phyloP scores from a whole-genome alignment of 2,888 invertebrate genomes.

The Gastracanthus pulcherrimus region DNA sequence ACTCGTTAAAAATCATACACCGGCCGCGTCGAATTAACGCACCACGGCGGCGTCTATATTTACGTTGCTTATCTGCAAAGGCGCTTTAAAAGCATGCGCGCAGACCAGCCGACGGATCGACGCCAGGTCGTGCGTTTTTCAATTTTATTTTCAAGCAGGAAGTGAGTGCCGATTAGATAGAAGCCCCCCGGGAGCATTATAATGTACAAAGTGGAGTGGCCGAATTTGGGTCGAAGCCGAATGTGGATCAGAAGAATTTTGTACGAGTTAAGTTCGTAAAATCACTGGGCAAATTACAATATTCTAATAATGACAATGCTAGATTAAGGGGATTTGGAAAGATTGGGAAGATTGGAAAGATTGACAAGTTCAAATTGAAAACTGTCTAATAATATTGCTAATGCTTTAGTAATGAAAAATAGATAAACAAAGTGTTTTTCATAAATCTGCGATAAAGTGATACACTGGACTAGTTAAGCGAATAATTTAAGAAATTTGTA shows the following conservation, averaged over 20 bases:
- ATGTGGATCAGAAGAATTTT: slow-evolving; percentile 6
- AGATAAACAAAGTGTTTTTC: too few species aligned
- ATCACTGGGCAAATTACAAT: not conserved
- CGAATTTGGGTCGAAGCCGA: not conserved
- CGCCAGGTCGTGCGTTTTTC: slow-evolving; percentile 2
- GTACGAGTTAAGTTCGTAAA: not conserved
- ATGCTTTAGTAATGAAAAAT: too few species aligned
- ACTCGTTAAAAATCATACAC: not conserved
- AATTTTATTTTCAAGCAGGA: not conserved
- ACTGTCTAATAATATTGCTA: not conserved
- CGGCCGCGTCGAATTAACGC: not conserved
- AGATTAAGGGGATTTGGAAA: too few species aligned
- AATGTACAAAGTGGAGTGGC: not conserved
- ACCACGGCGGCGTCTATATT: slow-evolving; percentile 9
- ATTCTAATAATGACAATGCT: not conserved
- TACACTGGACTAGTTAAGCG: too few species aligned
- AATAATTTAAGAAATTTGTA: not conserved
- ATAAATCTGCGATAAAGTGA: too few species aligned
- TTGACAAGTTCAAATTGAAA: not conserved
- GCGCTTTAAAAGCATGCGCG: slow-evolving; percentile 23
- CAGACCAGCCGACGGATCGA: not conserved
- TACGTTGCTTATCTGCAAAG: slow-evolving; percentile 24
- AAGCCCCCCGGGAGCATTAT: not conserved
- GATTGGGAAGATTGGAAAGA: too few species aligned
- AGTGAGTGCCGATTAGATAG: slow-evolving; percentile 33